Evolutionary conservation across 1,140 invertebrate species (phyloP).

Genomic region (Eubasilissa regina): DNA sequence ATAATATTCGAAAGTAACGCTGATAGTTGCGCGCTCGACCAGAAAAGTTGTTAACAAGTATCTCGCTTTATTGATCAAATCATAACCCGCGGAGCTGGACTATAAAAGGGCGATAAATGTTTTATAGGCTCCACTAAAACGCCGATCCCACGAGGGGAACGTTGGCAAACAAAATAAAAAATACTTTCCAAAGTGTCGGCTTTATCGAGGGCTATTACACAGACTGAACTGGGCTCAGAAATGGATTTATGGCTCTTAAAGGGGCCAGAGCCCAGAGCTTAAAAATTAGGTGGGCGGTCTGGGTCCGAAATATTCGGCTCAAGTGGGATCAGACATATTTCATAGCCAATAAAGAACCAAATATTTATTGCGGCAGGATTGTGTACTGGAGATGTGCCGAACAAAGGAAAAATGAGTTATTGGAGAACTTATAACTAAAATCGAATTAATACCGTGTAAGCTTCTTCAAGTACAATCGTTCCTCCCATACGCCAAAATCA

Average conservation of each 20-base stretch:
- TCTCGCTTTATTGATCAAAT: conserved; percentile 30
- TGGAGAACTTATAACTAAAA: conserved; percentile 2
- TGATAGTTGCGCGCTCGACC: too few species aligned
- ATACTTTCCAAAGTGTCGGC: conserved; percentile 30
- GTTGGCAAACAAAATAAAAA: conserved; percentile 35
- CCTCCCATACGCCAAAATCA: too few species aligned
- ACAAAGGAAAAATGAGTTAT: conserved; percentile 26
- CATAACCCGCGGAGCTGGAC: conserved; percentile 18
- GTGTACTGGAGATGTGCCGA: neutral
- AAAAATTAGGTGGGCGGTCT: conserved; percentile 35
- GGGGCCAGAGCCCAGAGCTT: conserved; percentile 17
- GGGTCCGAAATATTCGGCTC: neutral
- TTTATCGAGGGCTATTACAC: conserved; percentile 28
- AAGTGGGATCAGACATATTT: conserved; percentile 36
- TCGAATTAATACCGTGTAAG: conserved; percentile 11
- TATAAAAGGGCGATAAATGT: conserved; percentile 24
- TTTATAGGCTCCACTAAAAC: conserved; percentile 27
- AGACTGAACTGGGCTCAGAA: conserved; percentile 1
- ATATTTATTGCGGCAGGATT: conserved; percentile 28
- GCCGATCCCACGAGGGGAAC: conserved; percentile 17
- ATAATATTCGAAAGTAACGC: too few species aligned
- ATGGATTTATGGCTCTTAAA: conserved; percentile 35
- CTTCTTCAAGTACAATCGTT: too few species aligned
- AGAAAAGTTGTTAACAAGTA: conserved; percentile 20
- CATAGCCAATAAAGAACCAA: conserved; percentile 33